Conservation (phyloP, 2,888 invertebrate species). For the Epirrita christyi region DNA sequence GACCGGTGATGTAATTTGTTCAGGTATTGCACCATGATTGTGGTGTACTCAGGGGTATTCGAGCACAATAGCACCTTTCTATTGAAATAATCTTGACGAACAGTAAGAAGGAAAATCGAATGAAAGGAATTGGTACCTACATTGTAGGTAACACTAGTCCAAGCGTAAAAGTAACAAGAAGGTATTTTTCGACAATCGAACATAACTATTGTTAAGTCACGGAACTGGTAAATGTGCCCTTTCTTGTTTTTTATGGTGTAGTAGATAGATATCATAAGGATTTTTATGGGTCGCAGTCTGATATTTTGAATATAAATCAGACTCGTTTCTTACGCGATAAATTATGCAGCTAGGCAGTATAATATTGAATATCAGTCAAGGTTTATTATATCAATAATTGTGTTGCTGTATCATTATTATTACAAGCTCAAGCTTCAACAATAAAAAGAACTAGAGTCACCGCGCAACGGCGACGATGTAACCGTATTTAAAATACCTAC, state of each 20-base stretch:
- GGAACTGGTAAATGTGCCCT: too few relatives aligned
- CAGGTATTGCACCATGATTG: slow-evolving; percentile 11
- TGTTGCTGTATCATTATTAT: slow-evolving; percentile 26
- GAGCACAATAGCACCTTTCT: slow-evolving; percentile 8
- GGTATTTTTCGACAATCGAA: too few relatives aligned
- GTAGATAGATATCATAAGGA: too few relatives aligned
- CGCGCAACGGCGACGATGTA: too few relatives aligned
- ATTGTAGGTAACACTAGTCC: too few relatives aligned
- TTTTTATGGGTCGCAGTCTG: too few relatives aligned
- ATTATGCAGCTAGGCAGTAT: slow-evolving; percentile 11
- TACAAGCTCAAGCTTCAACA: slow-evolving; percentile 3
- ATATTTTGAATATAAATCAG: too few relatives aligned
- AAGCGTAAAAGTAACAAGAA: too few relatives aligned
- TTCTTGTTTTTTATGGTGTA: too few relatives aligned
- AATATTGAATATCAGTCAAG: slow-evolving; percentile 49
- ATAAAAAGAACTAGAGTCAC: too few relatives aligned
- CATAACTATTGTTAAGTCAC: too few relatives aligned
- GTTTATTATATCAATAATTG: slow-evolving; percentile 28
- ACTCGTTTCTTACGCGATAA: background rate
- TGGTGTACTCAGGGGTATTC: slow-evolving; percentile 3
- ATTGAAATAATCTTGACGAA: background rate
- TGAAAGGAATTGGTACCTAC: background rate
- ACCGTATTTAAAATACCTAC: too few relatives aligned
- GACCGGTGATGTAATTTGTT: slow-evolving; percentile 11
- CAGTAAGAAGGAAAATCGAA: slow-evolving; percentile 9